Evolutionary conservation across 2,888 invertebrate species (phyloP), one percentile per base, ranked within the genome.

Genomic region (Invenusta paracnida): DNA sequence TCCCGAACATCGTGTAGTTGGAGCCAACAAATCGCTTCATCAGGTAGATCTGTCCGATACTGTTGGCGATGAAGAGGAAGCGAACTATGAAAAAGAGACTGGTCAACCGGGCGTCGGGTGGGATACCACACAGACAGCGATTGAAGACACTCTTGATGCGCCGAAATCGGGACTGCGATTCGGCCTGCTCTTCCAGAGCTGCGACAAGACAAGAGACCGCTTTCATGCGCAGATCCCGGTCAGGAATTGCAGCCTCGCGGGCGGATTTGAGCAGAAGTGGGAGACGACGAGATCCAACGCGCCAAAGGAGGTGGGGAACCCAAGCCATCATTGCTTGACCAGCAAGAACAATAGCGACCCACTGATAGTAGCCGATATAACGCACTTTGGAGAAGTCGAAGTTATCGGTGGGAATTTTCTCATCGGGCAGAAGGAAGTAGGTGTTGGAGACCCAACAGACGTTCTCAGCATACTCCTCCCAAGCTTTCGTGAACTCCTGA

Each of bases 201-300:
- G 86, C 86, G n/a, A 86, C 86, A 29, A 86, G 86, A 66, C 86
- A 86, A n/a, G 85, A 86, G 0, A 86, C 67, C 13, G 86, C 86
- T 27, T 86, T 86, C 2, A 30, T 28, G 29, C 86, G 73, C n/a
- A 86, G 73, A 29, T 86, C 86, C 11, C 81, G n/a, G 48, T 86
- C 86, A 11, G 86, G 86, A 13, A 86, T 67, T 11, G 86, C 67
- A 11, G 86, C 86, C 23, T 86, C 85, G 29, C 86, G 73, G 17
- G 86, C 86, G 1, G 85, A 86, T 25, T 66, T 87, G 79, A 86
- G 79, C 27, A 86, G 86, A 30, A 86, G 29, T 30, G 86, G 86
- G n/a, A 86, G 81, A 81, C 86, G 79, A 25, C 86, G 66, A 5
- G 86, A 85, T 30, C 86, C 29, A 28, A 86, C 81, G 30, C 86